Percentiles rank a stretch among this genome's conserved stretches.
Conservation (phyloP, 2,888 invertebrate genomes). For the Zygogramma bicolorata region DNA sequence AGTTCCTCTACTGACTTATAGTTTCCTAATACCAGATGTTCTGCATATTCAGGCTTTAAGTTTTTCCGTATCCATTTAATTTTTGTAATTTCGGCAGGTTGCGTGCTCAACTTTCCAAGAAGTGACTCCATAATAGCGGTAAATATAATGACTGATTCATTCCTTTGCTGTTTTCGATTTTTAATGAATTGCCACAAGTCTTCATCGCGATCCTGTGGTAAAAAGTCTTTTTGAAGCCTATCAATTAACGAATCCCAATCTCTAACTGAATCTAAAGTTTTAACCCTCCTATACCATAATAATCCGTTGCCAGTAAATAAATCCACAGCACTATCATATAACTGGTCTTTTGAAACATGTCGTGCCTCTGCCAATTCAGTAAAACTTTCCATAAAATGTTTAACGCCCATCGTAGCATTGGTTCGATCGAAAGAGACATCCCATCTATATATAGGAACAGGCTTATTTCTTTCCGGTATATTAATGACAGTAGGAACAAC, state of each 20-base stretch:
- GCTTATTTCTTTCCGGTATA: background rate
- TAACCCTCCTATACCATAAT: background rate
- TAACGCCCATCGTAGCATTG: background rate
- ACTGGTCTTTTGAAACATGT: background rate
- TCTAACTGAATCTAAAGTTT: background rate
- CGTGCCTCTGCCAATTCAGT: background rate
- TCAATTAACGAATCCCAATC: conserved; percentile 11
- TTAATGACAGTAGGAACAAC: background rate
- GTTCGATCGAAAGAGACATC: background rate
- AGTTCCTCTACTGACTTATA: no score
- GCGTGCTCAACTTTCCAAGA: background rate
- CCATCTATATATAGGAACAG: background rate
- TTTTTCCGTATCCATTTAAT: background rate
- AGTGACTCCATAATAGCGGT: background rate
- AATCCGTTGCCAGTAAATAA: background rate
- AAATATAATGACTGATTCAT: background rate
- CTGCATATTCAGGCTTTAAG: background rate
- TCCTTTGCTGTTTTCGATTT: background rate
- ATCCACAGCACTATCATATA: background rate
- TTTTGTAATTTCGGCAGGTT: background rate
- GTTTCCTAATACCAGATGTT: no score
- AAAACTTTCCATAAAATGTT: conserved; percentile 3
- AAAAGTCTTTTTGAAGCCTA: background rate
- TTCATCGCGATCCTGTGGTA: background rate
- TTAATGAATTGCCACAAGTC: background rate